A percentile compares a stretch with the other conserved stretches of the same genome.
These are phyloP conservation scores for Xylocopa sonorina DNA, from an alignment of 1,140 invertebrate species.

Conservation along the genomic window DNA sequence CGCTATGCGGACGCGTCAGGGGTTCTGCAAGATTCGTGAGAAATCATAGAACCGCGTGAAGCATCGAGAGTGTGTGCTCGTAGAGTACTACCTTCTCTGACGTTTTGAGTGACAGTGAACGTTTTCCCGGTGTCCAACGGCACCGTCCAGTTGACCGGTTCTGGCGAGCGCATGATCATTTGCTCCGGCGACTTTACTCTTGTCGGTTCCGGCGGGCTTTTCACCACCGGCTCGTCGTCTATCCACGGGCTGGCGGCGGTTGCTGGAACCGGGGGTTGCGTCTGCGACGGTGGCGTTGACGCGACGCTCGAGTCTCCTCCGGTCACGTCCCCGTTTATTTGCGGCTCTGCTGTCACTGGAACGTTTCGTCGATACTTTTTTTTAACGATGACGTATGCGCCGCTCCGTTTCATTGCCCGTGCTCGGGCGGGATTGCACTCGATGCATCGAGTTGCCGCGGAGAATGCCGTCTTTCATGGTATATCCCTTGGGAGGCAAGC, in stretches of 20 bases:
- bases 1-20: slow-evolving; percentile 86
- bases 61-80: too few species aligned
- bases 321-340: slow-evolving; percentile 76
- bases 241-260: slow-evolving; percentile 82
- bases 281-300: slow-evolving; percentile 74
- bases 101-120: slow-evolving; percentile 95
- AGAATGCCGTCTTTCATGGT: background rate
- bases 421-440: slow-evolving; percentile 47
- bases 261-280: slow-evolving; percentile 29
- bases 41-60: too few species aligned
- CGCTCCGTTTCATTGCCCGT: background rate
- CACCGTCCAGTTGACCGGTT: slow-evolving; percentile 97
- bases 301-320: slow-evolving; percentile 79
- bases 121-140: slow-evolving; percentile 95
- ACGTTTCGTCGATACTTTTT: slow-evolving; percentile 59
- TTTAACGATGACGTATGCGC: slow-evolving; percentile 39
- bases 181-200: slow-evolving; percentile 96
- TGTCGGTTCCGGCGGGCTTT: slow-evolving; percentile 94
- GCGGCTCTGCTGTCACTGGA: slow-evolving; percentile 80
- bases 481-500: too few species aligned
- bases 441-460: slow-evolving; percentile 49
- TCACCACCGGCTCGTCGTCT: slow-evolving; percentile 88
- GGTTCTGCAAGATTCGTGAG: slow-evolving; percentile 65
- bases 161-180: slow-evolving; percentile 93
- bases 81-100: slow-evolving; percentile 92